phyloP scores from a whole-genome alignment of 2,113 vertebrate species.

The Hippocampus abdominalis region DNA sequence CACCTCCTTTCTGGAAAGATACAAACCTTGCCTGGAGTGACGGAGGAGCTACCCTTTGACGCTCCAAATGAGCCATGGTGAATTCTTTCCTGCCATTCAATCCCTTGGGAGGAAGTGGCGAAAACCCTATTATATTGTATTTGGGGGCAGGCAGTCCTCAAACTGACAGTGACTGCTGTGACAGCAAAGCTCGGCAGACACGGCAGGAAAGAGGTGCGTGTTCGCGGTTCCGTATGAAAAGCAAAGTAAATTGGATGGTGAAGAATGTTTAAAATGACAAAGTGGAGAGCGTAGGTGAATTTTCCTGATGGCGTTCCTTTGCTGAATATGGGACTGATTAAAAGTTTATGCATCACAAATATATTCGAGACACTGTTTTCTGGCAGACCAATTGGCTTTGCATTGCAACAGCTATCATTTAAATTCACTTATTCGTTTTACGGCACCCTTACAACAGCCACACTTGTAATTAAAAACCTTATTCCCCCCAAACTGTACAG shows the following conservation, averaged over 20 bases:
- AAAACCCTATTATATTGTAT: constrained; percentile 78
- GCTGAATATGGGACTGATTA: constrained; percentile 3
- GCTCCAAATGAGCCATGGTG: constrained; percentile 68
- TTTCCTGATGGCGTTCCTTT: background rate
- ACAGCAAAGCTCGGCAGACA: constrained; percentile 63
- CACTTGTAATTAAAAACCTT: constrained; percentile 31
- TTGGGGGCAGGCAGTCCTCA: constrained; percentile 70
- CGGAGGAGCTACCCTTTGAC: constrained; percentile 55
- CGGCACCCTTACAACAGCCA: constrained; percentile 20
- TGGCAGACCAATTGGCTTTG: constrained; percentile 1
- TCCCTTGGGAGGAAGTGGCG: constrained; percentile 67
- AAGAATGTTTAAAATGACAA: background rate
- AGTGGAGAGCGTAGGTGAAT: background rate
- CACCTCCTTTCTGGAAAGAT: constrained; percentile 61
- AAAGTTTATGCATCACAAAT: background rate
- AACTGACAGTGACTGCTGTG: constrained; percentile 76
- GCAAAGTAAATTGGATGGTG: constrained; percentile 52
- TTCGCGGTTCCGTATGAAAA: constrained; percentile 51
- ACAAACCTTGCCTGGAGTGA: constrained; percentile 58
- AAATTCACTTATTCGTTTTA: constrained; percentile 39
- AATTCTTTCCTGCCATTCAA: constrained; percentile 70
- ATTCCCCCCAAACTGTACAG: constrained; percentile 10
- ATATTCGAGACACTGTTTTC: background rate
- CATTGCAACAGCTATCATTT: constrained; percentile 26
- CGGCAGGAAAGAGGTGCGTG: constrained; percentile 45